A percentile compares a stretch with the other conserved stretches of the same genome.
Conservation (phyloP, 1,140 invertebrate species). For the Bombus fervidus region DNA sequence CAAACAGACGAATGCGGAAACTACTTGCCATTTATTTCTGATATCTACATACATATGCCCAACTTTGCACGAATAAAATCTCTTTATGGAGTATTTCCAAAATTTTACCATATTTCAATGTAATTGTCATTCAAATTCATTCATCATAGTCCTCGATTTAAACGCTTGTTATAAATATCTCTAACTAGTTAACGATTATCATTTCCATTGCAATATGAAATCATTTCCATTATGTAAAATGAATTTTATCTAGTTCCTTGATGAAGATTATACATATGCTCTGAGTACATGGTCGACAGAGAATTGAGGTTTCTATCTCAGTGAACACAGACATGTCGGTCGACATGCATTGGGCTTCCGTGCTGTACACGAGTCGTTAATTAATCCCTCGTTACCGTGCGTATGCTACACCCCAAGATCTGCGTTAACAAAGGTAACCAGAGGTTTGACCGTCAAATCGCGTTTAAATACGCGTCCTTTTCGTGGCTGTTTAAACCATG, state of each 20-base stretch:
- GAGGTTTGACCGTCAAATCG: conserved; percentile 65
- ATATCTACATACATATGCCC: neutral
- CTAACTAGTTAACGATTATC: neutral
- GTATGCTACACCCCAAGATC: conserved; percentile 61
- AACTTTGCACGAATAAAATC: neutral
- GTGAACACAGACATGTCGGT: conserved; percentile 46
- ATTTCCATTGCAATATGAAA: neutral
- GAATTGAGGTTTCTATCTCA: conserved; percentile 58
- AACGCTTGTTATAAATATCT: too few relatives aligned
- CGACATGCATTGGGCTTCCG: conserved; percentile 49
- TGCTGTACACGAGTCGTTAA: conserved; percentile 69
- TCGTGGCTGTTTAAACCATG: conserved; percentile 56
- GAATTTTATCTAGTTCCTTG: conserved; percentile 18
- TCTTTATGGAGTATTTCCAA: neutral
- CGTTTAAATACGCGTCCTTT: conserved; percentile 64
- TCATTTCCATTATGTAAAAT: neutral
- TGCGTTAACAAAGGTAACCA: conserved; percentile 61
- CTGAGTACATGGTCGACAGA: conserved; percentile 18
- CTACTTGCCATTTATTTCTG: neutral
- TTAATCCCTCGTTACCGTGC: conserved; percentile 69
- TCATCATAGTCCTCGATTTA: too few relatives aligned
- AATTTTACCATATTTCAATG: neutral
- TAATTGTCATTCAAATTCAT: neutral
- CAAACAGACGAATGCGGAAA: neutral
- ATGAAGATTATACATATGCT: conserved; percentile 14